Base-by-base conservation (phyloP, 2,113 vertebrate species). In the Galbula dea region DNA sequence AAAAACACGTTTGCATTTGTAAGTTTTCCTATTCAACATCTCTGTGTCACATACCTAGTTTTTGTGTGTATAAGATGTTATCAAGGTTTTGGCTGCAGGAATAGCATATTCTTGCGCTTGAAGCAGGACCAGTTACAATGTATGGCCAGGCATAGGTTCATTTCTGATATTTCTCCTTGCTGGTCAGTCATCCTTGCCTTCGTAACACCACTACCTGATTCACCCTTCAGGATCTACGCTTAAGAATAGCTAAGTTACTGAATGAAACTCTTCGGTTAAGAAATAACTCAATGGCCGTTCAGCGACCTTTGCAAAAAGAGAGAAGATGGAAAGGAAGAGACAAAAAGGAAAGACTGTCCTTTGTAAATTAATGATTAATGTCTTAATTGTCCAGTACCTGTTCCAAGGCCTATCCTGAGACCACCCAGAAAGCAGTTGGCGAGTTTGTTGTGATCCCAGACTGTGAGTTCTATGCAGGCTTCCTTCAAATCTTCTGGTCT, bases 381-480 rank as follows among this genome's bases (percentile, higher is more conserved):
- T 29, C 9, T 39, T 48, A 13, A 34, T 74, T 61, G 22, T 57
- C 37, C 58, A 14, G 78, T 97, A 99, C 99, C 99, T 98, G 98
- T 99, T 83, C 99, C 99, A 26, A 98, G 97, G 46, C 99, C 98
- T 20, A 99, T 98, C 54, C 99, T 98, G 74, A 99, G 96, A 26
- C 99, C 99, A 24, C 99, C 99, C 30, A 99, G 94, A 91, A 98
- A 99, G 90, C 98, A 98, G 96, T 98, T 99, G 66, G 97, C 97
- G 20, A 99, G 97, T 67, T 98, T 97, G 92, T 99, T 98, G 23
- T 98, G 98, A 92, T 99, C 98, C 99, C 99, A 99, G 88, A 99
- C 98, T 1, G 99, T 99, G 80, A 99, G 97, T 83, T 99, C 99
- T 72, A 98, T 81, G 24, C 99, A 99, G 69, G 98, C 98, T 96